Evolutionary conservation across 1,140 invertebrate species (phyloP).

Genomic region (Stratiolaelaps scimitus): DNA sequence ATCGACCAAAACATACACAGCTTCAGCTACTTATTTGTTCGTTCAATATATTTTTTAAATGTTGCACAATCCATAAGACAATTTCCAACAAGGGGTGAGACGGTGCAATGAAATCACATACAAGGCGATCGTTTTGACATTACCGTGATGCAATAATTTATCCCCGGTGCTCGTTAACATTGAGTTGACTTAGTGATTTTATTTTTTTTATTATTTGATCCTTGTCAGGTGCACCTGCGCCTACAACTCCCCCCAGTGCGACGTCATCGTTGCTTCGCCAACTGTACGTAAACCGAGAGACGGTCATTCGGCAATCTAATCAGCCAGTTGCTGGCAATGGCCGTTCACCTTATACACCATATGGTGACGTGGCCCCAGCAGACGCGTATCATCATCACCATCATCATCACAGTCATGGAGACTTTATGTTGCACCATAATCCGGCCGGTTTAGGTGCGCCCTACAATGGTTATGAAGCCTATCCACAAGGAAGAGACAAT

Average conservation of each 20-base stretch:
- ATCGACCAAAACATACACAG: too few species aligned
- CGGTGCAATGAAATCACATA: too few species aligned
- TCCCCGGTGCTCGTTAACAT: too few species aligned
- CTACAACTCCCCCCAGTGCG: constrained; percentile 48
- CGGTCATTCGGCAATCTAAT: constrained; percentile 57
- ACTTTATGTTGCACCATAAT: constrained; percentile 12
- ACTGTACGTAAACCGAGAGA: constrained; percentile 80
- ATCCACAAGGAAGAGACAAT: constrained; percentile 17
- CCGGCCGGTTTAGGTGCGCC: not conserved
- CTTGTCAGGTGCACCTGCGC: constrained; percentile 38
- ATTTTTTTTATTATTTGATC: too few species aligned
- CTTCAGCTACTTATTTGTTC: too few species aligned
- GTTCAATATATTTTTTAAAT: too few species aligned
- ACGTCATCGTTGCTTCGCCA: constrained; percentile 74
- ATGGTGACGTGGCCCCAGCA: constrained; percentile 18
- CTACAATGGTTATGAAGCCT: constrained; percentile 26
- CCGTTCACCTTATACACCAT: constrained; percentile 14
- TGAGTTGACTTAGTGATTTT: too few species aligned
- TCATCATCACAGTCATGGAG: not conserved
- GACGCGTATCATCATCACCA: not conserved
- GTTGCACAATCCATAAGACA: too few species aligned
- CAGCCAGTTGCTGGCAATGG: constrained; percentile 3
- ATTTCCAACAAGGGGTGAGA: too few species aligned
- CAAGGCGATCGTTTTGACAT: too few species aligned
- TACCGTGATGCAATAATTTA: too few species aligned